A percentile compares a stretch with the other conserved stretches of the same genome.
Evolutionary conservation across 2,113 vertebrate species (phyloP).

Genomic region (Zosterops japonicus): DNA sequence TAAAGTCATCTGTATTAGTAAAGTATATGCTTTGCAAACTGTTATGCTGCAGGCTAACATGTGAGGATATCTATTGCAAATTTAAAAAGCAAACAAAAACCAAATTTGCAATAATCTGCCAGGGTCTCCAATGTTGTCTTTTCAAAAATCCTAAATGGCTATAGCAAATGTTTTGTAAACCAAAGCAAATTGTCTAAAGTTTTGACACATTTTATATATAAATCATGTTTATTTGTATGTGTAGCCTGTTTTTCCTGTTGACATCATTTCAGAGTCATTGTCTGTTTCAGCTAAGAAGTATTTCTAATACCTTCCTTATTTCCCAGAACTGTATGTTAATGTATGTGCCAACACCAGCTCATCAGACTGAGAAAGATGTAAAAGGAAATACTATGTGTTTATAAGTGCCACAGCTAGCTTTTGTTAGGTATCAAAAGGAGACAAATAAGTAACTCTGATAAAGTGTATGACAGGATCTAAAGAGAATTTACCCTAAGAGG

Average conservation of each 20-base stretch:
- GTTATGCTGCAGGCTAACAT: not conserved
- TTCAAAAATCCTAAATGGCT: not conserved
- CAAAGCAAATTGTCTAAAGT: not conserved
- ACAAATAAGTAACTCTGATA: not conserved
- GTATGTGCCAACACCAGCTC: not conserved
- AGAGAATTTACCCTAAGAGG: not conserved
- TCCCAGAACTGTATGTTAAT: not conserved
- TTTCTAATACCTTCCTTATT: constrained; percentile 15
- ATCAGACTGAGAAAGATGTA: not conserved
- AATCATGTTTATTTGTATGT: not conserved
- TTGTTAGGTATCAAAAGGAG: not conserved
- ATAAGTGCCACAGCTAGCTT: not conserved
- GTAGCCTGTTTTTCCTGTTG: not conserved
- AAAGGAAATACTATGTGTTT: not conserved
- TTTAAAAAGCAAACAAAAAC: not conserved
- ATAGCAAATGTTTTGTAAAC: not conserved
- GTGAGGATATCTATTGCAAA: not conserved
- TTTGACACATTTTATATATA: not conserved
- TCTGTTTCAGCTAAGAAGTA: not conserved
- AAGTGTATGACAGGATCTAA: not conserved
- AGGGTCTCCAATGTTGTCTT: not conserved
- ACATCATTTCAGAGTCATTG: not conserved
- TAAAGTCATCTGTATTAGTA: not conserved
- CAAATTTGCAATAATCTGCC: not conserved
- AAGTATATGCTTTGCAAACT: not conserved